Base-by-base conservation (phyloP, 1,140 invertebrate species). In the Bombus breviceps region DNA sequence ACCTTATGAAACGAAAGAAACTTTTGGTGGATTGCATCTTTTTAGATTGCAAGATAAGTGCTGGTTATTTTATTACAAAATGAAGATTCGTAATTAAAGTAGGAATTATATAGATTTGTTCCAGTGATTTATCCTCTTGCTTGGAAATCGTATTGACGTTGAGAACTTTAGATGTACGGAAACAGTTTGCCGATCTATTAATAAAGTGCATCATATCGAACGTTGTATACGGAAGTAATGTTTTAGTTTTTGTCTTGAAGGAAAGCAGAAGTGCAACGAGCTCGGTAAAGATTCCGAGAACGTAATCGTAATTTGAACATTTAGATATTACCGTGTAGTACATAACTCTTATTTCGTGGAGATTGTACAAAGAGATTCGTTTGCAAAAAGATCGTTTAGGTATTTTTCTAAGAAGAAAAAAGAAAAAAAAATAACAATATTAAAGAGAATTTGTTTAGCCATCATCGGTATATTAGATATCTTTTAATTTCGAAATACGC, bases 111-210 rank as follows among this genome's bases (percentile, higher is more conserved):
- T n/a, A 3, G 13, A n/a, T n/a, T 62, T 10, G 71, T 43, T 10
- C 18, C 18, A 22, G 3, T 47, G 13, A 25, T 6, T 41, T 18
- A 12, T 0, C 72, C 2, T 32, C 32, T 22, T n/a, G 2, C 13
- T 28, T n/a, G 37, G 57, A 15, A 74, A 12, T 32, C 18, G 9
- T 32, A 22, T 71, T 41, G 69, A 41, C 39, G 69, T n/a, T 12
- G 28, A 15, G 15, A 47, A 10, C 32, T 53, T 18, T 53, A n/a
- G 1, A 10, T 37, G 2, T 13, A 39, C 28, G 34, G 28, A 57
- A 62, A 25, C 57, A 22, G 34, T 28, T 62, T 12, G 75, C n/a
- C 57, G 25, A 41, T 77, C 53, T 62, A 77, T 77, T 77, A 77
- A 77, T 62, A 62, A 77, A 39, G 53, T 28, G 53, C 22, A 39